Percentiles rank a stretch among this genome's conserved stretches.
Conservation (phyloP, 2,113 vertebrate species). For the Chloropsis cyanopogon region DNA sequence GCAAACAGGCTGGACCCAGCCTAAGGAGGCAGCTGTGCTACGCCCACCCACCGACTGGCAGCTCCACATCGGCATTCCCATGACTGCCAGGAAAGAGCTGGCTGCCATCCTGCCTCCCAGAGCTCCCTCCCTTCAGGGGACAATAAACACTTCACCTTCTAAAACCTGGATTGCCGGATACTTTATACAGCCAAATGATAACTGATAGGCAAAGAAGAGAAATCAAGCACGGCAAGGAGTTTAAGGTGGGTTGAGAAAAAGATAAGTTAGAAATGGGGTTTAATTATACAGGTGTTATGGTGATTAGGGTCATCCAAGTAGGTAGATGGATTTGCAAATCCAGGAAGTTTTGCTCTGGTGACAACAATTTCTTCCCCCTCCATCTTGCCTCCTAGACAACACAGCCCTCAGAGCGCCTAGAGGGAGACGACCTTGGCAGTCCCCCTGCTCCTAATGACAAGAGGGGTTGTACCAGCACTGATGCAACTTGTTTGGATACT, state of each 20-base stretch:
- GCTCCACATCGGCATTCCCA: slow-evolving; percentile 9
- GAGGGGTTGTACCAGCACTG: neutral
- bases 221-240: slow-evolving; percentile 12
- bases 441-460: neutral
- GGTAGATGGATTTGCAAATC: slow-evolving; percentile 33
- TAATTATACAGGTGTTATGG: slow-evolving; percentile 45
- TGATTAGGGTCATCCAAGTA: slow-evolving; percentile 22
- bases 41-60: slow-evolving; percentile 52
- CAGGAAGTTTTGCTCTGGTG: slow-evolving; percentile 1
- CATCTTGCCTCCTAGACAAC: neutral
- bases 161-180: slow-evolving; percentile 13
- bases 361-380: neutral
- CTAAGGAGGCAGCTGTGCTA: neutral
- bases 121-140: slow-evolving; percentile 23
- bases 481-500: neutral
- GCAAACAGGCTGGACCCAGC: neutral
- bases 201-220: slow-evolving; percentile 50
- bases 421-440: neutral
- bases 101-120: slow-evolving; percentile 34
- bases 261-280: slow-evolving; percentile 10
- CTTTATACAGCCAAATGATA: slow-evolving; percentile 38
- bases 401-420: neutral
- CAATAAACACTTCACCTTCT: slow-evolving; percentile 38
- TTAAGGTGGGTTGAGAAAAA: slow-evolving; percentile 22
- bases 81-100: slow-evolving; percentile 46